Evolutionary conservation across 2,888 invertebrate genomes (phyloP).

Genomic region (Prostheceraeus crozeri): DNA sequence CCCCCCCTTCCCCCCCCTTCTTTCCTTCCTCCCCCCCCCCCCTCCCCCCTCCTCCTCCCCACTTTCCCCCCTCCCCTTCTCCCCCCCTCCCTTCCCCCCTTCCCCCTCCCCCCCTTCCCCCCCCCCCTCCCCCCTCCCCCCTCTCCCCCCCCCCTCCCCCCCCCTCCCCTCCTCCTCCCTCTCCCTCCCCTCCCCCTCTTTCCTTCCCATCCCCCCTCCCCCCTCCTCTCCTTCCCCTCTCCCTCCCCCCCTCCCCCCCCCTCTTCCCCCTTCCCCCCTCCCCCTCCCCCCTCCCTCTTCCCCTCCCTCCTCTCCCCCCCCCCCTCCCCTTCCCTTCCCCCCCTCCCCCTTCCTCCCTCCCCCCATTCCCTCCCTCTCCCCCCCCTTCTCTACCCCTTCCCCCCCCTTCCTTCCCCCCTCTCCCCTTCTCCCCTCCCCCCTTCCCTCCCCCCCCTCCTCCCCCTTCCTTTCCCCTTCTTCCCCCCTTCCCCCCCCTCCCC

Average conservation of each 20-base stretch:
- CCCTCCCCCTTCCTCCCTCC: neutral
- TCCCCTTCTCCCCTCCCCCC: no score
- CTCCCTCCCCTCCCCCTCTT: conserved; percentile 8
- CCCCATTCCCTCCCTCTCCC: conserved; percentile 2
- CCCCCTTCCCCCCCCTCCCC: no score
- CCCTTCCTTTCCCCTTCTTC: no score
- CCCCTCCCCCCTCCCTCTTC: no score
- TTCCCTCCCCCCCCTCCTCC: no score
- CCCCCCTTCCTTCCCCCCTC: neutral
- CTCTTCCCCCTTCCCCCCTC: conserved; percentile 8
- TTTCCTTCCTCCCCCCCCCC: neutral
- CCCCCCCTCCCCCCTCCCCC: conserved; percentile 8
- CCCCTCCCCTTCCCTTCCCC: neutral
- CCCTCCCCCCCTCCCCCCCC: no score
- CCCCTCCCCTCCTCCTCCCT: no score
- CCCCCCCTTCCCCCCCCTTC: neutral
- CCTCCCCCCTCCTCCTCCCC: no score
- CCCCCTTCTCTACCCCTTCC: conserved; percentile 8
- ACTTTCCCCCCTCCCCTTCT: neutral
- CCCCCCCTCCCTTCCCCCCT: conserved; percentile 8
- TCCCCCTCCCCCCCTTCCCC: no score
- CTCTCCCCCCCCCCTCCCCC: no score
- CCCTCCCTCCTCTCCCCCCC: conserved; percentile 8
- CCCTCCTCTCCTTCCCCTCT: no score
- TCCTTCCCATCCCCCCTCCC: conserved; percentile 2